Percentiles rank a stretch among this genome's conserved stretches.
phyloP scores from a whole-genome alignment of 2,113 vertebrate species.

The Cyanoramphus novaezelandiae region DNA sequence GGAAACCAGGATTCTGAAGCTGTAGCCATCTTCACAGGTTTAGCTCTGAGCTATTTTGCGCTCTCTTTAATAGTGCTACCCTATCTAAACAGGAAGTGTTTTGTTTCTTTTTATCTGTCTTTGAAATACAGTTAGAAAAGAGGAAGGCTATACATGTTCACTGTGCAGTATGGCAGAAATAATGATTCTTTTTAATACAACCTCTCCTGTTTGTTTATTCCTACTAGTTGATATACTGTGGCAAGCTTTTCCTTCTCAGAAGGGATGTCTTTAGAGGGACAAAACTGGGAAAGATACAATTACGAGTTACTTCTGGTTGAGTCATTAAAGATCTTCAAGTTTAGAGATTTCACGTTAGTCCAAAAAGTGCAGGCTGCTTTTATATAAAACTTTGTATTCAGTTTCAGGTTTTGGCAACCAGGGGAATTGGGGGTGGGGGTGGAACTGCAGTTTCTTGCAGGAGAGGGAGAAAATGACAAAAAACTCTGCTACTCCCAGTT shows the following conservation, averaged over 20 bases:
- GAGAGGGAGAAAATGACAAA: background rate
- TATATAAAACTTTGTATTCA: background rate
- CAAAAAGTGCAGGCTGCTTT: background rate
- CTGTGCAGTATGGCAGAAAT: background rate
- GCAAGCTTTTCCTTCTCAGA: background rate
- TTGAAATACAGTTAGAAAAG: background rate
- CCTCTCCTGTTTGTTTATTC: background rate
- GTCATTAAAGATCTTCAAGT: background rate
- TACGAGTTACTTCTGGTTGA: background rate
- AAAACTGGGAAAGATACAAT: background rate
- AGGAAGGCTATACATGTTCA: background rate
- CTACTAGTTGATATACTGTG: background rate
- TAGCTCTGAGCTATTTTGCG: background rate
- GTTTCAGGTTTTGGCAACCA: background rate
- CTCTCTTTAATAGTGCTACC: background rate
- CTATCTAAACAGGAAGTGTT: background rate
- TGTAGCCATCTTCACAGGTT: background rate
- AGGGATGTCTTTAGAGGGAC: background rate
- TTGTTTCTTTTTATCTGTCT: background rate
- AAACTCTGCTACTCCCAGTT: conserved; percentile 11
- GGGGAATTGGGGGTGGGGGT: background rate
- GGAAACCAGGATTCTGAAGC: background rate
- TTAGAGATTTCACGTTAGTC: background rate
- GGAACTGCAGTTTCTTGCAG: background rate
- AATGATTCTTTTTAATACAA: background rate